Base-by-base conservation (phyloP, 2,797 vertebrate species). In the Gadopsis bispinosus region DNA sequence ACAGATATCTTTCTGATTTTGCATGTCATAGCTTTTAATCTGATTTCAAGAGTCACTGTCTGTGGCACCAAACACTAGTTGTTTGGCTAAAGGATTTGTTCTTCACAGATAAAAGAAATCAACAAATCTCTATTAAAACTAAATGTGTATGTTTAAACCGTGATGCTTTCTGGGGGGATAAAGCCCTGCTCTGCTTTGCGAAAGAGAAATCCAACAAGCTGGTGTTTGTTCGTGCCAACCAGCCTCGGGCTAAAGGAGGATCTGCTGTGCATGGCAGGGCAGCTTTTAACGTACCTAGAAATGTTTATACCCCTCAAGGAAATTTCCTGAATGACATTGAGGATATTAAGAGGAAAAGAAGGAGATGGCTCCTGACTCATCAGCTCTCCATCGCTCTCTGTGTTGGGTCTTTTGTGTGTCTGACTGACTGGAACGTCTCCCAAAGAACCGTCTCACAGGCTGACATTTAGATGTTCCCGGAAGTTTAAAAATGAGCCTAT, bases 381-480 rank as follows among this genome's bases (percentile, higher is more conserved):
- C 56, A 41, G 33, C 65, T 61, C 63, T 82, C 67, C 64, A 58
- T 84, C 79, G 79, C 51, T 47, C 68, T 73, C 60, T 20, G 3
- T 68, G 78, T 51, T 56, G 79, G 69, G 55, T 54, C 51, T 68
- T 82, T 84, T 82, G 86, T 86, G 69, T 41, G 64, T 76, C 41
- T 64, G n/a, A n/a, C n/a, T 39, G 73, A 67, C 33, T 62, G 75
- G 71, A 84, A 29, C 47, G 22, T 69, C 35, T 69, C 20, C 55
- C 60, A 51, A 59, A 22, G 77, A 71, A 39, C 43, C 43, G 63
- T 72, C 77, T 64, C 60, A 9, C 80, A 64, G 78, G 61, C 77
- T 88, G 87, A 89, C 89, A 87, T 90, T 89, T 81, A 54, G 67
- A 35, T 39, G 62, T 65, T 48, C 58, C 62, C 31, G 4, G 48